phyloP scores from a whole-genome alignment of 2,797 vertebrate species.

The Glyptemys insculpta region DNA sequence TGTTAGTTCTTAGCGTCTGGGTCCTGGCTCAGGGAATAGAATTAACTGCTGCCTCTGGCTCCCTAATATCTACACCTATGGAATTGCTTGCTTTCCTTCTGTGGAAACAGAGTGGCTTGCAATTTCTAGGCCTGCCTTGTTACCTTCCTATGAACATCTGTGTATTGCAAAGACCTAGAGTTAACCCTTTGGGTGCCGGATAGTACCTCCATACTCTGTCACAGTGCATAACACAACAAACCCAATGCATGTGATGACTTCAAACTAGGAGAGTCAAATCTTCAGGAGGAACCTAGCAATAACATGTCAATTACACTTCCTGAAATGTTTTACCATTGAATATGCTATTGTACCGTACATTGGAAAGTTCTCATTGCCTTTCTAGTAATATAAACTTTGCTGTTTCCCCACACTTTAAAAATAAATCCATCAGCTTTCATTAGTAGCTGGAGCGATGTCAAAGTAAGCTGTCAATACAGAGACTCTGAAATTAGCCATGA shows the following conservation, averaged over 20 bases:
- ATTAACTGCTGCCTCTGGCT: neutral
- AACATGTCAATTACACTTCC: neutral
- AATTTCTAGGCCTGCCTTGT: neutral
- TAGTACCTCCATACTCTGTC: neutral
- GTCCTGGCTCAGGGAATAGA: neutral
- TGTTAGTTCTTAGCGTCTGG: neutral
- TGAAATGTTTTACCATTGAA: neutral
- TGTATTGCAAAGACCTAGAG: neutral
- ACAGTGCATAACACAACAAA: neutral
- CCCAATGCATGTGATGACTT: neutral
- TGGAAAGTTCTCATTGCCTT: neutral
- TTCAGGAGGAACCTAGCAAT: neutral
- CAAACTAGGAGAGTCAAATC: neutral
- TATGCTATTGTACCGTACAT: neutral
- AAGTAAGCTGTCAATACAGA: neutral
- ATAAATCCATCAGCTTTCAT: constrained; percentile 3
- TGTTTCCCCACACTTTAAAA: neutral
- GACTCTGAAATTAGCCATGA: neutral
- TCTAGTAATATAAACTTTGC: neutral
- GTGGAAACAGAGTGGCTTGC: neutral
- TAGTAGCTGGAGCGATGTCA: neutral
- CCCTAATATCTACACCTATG: too few species aligned
- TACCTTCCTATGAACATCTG: neutral
- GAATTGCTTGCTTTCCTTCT: too few species aligned
- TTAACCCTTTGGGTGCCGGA: neutral